Conservation (phyloP, 2,797 vertebrate genomes). For the Distichodus sexfasciatus region DNA sequence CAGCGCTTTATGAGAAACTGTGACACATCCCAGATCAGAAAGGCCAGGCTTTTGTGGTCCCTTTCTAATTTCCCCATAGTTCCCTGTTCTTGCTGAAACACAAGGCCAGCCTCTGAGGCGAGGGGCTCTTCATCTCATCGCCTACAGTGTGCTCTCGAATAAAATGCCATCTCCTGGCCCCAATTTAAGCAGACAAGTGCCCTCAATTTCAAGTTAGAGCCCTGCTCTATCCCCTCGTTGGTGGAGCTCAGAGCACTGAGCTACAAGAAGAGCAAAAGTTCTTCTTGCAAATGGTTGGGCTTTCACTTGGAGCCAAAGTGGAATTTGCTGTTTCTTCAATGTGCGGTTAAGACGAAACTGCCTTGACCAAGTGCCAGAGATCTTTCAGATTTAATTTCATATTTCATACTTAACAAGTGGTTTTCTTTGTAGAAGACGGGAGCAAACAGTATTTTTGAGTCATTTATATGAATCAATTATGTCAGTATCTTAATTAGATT, state of each 20-base stretch:
- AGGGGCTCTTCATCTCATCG: constrained; percentile 41
- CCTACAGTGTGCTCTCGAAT: constrained; percentile 57
- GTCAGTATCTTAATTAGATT: background rate
- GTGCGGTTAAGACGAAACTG: background rate
- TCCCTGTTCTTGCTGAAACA: constrained; percentile 48
- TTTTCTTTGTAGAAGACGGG: too few relatives aligned
- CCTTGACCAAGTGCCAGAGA: background rate
- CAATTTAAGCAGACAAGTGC: constrained; percentile 66
- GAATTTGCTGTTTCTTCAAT: background rate
- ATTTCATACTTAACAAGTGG: background rate
- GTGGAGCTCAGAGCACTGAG: constrained; percentile 34
- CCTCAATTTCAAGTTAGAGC: constrained; percentile 65
- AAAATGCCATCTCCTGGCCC: constrained; percentile 65
- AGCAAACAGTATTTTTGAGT: background rate
- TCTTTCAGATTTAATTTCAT: background rate
- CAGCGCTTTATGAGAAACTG: background rate
- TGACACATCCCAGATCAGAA: constrained; percentile 25
- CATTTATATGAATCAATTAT: background rate
- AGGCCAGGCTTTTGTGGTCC: background rate
- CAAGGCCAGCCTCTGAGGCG: constrained; percentile 35
- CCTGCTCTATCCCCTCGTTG: constrained; percentile 32
- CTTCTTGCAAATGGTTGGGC: background rate
- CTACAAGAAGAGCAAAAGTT: constrained; percentile 37
- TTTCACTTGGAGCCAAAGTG: background rate
- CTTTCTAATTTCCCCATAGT: constrained; percentile 57